Base-by-base conservation (phyloP, 92 coral and sea anemone genomes). In the Palythoa grandis region DNA sequence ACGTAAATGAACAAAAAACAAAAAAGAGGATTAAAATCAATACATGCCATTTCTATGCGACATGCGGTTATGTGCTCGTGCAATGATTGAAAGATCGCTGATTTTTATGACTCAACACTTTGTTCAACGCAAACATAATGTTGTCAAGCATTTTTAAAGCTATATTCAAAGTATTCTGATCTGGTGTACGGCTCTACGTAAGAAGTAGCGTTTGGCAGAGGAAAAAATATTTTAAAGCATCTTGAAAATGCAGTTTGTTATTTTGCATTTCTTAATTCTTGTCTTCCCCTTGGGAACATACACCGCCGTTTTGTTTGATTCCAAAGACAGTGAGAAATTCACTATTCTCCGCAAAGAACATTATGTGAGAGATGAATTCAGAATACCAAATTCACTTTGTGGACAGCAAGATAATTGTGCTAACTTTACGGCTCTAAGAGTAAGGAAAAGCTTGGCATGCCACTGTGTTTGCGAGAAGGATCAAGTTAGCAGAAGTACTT, bases 311-410 rank as follows among this genome's bases (percentile, higher is more conserved):
- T 52, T 50, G n/a, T 29, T 76, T 23, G 24, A 23, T 16, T 10
- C 25, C 13, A 39, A 72, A 23, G 60, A 66, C 6, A 12, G 65
- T 5, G 60, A 47, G 3, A 2, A 13, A 35, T 80, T 80, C 12
- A 48, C 22, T 52, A 66, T 66, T 66, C 14, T 65, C n/a, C 74
- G 85, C 58, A 8, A 67, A 17, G 58, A 52, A 6, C 72, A 80
- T 29, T 80, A 47, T 80, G 74, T 80, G 14, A 80, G 53, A 48
- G 85, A 80, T 48, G 74, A 80, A 7, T 80, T 80, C 23, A 67
- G 25, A 23, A 15, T 80, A 10, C 63, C 85, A 1, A 5, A 15
- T 48, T 66, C 74, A 12, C 4, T 43, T 52, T 80, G 85, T 80
- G 61, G 47, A 66, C 47, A 29, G 47, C 70, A 15, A 8, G 12